Conservation (phyloP, 2,888 invertebrate genomes). For the Aphelenchoides bicaudatus region DNA sequence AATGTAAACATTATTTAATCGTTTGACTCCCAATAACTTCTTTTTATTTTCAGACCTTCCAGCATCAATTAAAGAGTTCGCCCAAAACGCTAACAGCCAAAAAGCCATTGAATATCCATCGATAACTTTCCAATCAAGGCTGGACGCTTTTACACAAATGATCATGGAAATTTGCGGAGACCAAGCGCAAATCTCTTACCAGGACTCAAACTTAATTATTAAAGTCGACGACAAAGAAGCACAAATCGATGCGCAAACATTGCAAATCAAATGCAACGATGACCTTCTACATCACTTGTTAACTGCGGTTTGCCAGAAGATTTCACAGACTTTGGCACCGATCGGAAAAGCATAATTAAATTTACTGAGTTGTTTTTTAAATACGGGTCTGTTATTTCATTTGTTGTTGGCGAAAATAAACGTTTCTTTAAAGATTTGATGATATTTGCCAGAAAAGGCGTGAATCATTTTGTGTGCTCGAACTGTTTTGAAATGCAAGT, state of each 20-base stretch:
- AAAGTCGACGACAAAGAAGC: conserved; percentile 80
- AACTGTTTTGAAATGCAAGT: too few relatives aligned
- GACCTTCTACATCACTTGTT: conserved; percentile 32
- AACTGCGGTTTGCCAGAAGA: conserved; percentile 27
- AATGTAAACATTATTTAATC: conserved; percentile 39
- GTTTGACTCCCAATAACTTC: background rate
- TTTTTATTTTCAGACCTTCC: conserved; percentile 26
- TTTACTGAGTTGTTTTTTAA: too few relatives aligned
- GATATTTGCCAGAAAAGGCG: too few relatives aligned
- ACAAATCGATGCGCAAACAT: conserved; percentile 75
- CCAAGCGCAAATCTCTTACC: conserved; percentile 16
- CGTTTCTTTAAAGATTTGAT: too few relatives aligned
- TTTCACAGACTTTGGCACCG: conserved; percentile 15
- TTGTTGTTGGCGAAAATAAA: too few relatives aligned
- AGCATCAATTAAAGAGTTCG: background rate
- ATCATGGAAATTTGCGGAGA: conserved; percentile 30
- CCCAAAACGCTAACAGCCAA: background rate
- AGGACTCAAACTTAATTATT: conserved; percentile 60
- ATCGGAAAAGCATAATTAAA: too few relatives aligned
- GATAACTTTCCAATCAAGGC: background rate
- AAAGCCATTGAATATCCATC: conserved; percentile 5
- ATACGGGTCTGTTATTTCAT: too few relatives aligned
- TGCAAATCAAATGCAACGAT: conserved; percentile 64
- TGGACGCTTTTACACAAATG: conserved; percentile 20
- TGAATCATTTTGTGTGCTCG: too few relatives aligned